Conservation (phyloP, 2,888 invertebrate species). For the Leucania comma region DNA sequence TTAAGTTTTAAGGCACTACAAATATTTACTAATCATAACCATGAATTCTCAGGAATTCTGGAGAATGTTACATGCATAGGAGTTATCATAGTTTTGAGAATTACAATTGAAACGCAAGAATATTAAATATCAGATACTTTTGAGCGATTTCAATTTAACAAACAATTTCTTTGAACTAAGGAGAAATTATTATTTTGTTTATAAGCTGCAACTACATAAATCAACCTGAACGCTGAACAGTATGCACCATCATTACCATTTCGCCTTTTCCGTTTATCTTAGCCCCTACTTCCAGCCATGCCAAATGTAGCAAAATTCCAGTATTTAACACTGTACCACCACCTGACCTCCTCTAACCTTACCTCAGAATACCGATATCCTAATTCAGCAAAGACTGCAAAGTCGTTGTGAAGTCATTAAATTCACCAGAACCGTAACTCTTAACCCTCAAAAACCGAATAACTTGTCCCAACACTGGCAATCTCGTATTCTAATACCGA, state of each 20-base stretch:
- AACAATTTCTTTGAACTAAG: not conserved
- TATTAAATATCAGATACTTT: not conserved
- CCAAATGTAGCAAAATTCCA: slow-evolving; percentile 30
- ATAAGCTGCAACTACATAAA: not conserved
- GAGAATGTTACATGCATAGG: too few species aligned
- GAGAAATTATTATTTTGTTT: not conserved
- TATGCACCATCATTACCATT: slow-evolving; percentile 5
- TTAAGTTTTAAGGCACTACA: not conserved
- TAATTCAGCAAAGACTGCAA: slow-evolving; percentile 9
- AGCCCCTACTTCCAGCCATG: not conserved
- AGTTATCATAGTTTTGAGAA: not conserved
- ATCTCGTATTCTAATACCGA: slow-evolving; percentile 61
- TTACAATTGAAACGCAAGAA: not conserved
- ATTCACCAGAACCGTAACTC: slow-evolving; percentile 14
- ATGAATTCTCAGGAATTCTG: too few species aligned
- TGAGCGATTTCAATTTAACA: not conserved
- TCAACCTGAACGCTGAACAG: not conserved
- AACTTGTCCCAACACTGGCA: slow-evolving; percentile 54
- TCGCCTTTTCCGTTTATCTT: slow-evolving; percentile 9
- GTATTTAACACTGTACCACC: slow-evolving; percentile 19
- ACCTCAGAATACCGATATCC: slow-evolving; percentile 35
- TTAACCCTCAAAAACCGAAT: slow-evolving; percentile 50
- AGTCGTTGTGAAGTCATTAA: slow-evolving; percentile 47
- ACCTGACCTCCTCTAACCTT: slow-evolving; percentile 25
- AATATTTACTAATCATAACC: too few species aligned